Base-by-base conservation (phyloP, 2,113 vertebrate genomes). In the Dipodomys stephensi region DNA sequence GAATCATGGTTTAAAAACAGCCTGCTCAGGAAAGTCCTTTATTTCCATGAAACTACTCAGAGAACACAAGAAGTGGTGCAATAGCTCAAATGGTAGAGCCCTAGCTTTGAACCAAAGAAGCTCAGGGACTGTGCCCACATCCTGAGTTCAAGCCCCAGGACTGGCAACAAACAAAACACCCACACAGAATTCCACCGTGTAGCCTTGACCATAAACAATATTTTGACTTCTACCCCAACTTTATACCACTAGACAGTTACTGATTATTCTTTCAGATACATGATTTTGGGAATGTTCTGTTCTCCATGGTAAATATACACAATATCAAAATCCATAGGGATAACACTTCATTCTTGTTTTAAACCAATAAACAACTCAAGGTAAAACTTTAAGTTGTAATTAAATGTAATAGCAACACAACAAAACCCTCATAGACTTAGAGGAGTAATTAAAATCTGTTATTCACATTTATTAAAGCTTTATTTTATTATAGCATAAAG, bases 381-480 rank as follows among this genome's bases (percentile, higher is more conserved):
- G 77, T 44, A 93, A 92, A 87, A 18, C 11, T 68, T 88, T 92
- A 60, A 72, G 67, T 74, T 32, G 20, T 28, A 79, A 89, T 35
- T 62, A 85, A 92, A 30, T 92, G 12, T 20, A 88, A 44, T 27
- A 92, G 60, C 22, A 22, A 23, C 74, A 32, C 4, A 74, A 83
- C 49, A 91, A 67, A 78, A 71, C 78, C n/a, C 65, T 20, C 78
- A 27, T 73, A 67, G 2, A 62, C 15, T 81, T 80, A 80, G 7
- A 79, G 15, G 13, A 76, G 10, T 79, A 80, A 68, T 89, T 62
- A 20, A 2, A 85, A 80, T 46, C 18, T 27, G 67, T 81, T 81
- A 46, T 85, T 72, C n/a, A 49, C n/a, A 62, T 64, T 90, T 74
- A 10, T 62, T 76, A 32, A 60, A 53, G 11, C 2, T 53, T 82